Evolutionary conservation across 2,888 invertebrate species (phyloP).

Genomic region (Amphipoea lucens): DNA sequence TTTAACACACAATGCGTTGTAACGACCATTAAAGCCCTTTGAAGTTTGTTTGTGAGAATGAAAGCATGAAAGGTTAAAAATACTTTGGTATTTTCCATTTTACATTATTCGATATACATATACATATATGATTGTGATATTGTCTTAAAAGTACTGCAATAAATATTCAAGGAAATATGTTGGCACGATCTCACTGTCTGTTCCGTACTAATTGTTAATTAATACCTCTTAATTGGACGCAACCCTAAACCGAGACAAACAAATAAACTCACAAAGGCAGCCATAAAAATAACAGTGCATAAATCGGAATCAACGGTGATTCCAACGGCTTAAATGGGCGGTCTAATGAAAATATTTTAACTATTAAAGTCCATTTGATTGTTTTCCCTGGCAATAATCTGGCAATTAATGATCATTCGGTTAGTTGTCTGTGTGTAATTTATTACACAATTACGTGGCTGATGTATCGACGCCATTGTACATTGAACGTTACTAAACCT

Average conservation of each 20-base stretch:
- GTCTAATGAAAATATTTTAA: slow-evolving; percentile 81
- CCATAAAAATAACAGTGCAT: slow-evolving; percentile 77
- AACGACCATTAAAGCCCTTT: slow-evolving; percentile 52
- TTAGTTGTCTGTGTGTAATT: slow-evolving; percentile 59
- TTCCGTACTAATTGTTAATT: slow-evolving; percentile 47
- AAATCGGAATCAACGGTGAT: slow-evolving; percentile 80
- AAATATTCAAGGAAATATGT: slow-evolving; percentile 42
- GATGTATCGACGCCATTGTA: slow-evolving; percentile 48
- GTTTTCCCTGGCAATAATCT: slow-evolving; percentile 76
- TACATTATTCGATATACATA: slow-evolving; percentile 14
- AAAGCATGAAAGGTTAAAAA: slow-evolving; percentile 23
- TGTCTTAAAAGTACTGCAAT: slow-evolving; percentile 9
- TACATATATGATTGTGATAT: slow-evolving; percentile 12
- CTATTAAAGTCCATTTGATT: slow-evolving; percentile 80
- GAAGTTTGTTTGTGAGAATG: slow-evolving; percentile 25
- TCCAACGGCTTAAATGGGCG: slow-evolving; percentile 75
- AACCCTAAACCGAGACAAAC: slow-evolving; percentile 74
- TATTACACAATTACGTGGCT: slow-evolving; percentile 57
- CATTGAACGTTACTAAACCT: slow-evolving; percentile 41
- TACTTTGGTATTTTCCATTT: slow-evolving; percentile 23
- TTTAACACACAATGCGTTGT: slow-evolving; percentile 48
- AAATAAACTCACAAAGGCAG: slow-evolving; percentile 75
- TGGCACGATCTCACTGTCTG: slow-evolving; percentile 26
- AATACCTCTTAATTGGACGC: slow-evolving; percentile 71
- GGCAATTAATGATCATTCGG: slow-evolving; percentile 72